Evolutionary conservation across 2,797 vertebrate species (phyloP), one percentile per base, ranked within the genome.

Genomic region (Pangasius krempfi): DNA sequence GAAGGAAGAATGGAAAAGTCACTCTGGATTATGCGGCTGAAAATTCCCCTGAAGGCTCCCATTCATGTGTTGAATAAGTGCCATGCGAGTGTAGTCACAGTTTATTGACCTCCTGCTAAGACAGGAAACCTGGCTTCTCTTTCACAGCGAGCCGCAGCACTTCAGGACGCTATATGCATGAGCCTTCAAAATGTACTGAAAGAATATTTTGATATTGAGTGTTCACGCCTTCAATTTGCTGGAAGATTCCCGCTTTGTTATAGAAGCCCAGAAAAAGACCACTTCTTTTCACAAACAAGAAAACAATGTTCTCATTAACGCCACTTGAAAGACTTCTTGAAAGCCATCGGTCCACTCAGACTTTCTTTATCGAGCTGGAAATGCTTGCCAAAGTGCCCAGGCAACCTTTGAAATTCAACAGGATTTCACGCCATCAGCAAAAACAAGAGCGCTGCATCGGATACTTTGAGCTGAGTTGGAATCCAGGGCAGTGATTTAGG

Each of bases 31-130:
- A 88, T 85, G 87, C 82, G 62, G 81, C 84, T 89, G 86, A 84
- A 87, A 90, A 91, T 73, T 89, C 89, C 88, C 91, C 91, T 44
- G 66, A 91, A 90, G 87, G 88, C 89, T 91, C 79, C 86, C 86
- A 86, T 90, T 91, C 85, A 92, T 72, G 87, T n/a, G 8, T 58
- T 89, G 92, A 94, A 93, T 94, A 94, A 94, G 89, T 88, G 91
- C 91, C 91, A 90, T 90, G 91, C 91, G 90, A 94, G 91, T 92
- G 87, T 86, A 80, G 81, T 91, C 92, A 91, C 91, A 85, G 89
- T 92, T 92, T 93, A 91, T 89, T 92, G 94, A 94, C 91, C 91
- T 90, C 91, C 91, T 66, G 88, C 91, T 90, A 91, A 87, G 90
- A 90, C 91, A 89, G 87, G 72, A 92, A 93, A 93, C 91, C 91